phyloP scores from a whole-genome alignment of 2,113 vertebrate species.

The Ondatra zibethicus region DNA sequence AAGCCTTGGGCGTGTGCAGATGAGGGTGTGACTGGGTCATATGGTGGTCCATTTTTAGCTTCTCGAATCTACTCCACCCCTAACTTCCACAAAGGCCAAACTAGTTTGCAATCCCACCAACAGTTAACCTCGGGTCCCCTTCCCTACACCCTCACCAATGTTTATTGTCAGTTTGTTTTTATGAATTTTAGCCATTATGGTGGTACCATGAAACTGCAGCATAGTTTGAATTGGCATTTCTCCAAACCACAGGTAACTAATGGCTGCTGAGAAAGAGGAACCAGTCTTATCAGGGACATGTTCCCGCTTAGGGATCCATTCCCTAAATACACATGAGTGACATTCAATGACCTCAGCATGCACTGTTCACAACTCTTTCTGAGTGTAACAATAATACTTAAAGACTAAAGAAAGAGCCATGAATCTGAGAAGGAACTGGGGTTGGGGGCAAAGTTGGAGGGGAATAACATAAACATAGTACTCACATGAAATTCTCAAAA shows the following conservation, averaged over 20 bases:
- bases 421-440: not conserved
- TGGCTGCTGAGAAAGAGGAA: not conserved
- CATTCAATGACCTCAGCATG: not conserved
- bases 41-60: not conserved
- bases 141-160: not conserved
- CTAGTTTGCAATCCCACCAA: not conserved
- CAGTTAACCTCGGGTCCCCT: not conserved
- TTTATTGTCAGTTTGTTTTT: not conserved
- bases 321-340: not conserved
- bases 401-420: not conserved
- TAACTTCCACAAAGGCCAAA: not conserved
- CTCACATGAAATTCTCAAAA: not conserved
- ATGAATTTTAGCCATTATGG: not conserved
- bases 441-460: not conserved
- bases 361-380: not conserved
- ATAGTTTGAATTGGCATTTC: not conserved
- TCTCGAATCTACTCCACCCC: not conserved
- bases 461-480: not conserved
- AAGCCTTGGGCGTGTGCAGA: not conserved
- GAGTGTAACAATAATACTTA: not conserved
- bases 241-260: not conserved
- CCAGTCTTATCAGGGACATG: not conserved
- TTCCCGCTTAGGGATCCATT: too few species aligned
- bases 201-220: not conserved
- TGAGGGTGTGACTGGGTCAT: not conserved